Evolutionary conservation across 2,888 invertebrate species (phyloP).

Genomic region (Drosophila mercatorum): DNA sequence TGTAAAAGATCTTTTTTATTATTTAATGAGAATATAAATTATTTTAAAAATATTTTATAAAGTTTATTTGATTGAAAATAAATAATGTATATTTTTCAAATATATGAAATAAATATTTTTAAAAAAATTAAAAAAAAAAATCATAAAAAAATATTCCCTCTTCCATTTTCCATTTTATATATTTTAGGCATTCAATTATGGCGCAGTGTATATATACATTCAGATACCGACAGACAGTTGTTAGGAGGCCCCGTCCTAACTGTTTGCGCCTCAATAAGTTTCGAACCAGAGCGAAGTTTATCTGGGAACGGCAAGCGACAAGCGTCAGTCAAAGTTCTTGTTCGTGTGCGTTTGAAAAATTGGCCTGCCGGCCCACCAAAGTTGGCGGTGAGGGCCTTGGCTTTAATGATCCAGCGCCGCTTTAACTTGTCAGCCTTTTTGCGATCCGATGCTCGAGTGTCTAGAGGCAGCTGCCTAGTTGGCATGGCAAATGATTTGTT

Average conservation of each 20-base stretch:
- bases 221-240: conserved; percentile 52
- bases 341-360: conserved; percentile 65
- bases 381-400: conserved; percentile 16
- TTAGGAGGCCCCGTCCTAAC: conserved; percentile 41
- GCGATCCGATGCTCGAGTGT: conserved; percentile 32
- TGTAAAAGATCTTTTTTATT: too few species aligned
- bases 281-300: conserved; percentile 69
- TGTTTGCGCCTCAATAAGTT: conserved; percentile 78
- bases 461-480: conserved; percentile 28
- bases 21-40: too few species aligned
- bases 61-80: too few species aligned
- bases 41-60: too few species aligned
- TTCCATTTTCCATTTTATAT: background rate
- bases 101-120: too few species aligned
- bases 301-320: conserved; percentile 58
- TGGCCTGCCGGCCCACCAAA: conserved; percentile 47
- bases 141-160: background rate
- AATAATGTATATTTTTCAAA: too few species aligned
- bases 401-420: conserved; percentile 55
- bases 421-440: conserved; percentile 61
- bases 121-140: background rate
- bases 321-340: conserved; percentile 75
- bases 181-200: background rate
- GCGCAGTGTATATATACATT: background rate
- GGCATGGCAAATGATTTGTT: conserved; percentile 73